Base-by-base conservation (phyloP, 2,888 invertebrate genomes). In the Leptinotarsa haldemani region DNA sequence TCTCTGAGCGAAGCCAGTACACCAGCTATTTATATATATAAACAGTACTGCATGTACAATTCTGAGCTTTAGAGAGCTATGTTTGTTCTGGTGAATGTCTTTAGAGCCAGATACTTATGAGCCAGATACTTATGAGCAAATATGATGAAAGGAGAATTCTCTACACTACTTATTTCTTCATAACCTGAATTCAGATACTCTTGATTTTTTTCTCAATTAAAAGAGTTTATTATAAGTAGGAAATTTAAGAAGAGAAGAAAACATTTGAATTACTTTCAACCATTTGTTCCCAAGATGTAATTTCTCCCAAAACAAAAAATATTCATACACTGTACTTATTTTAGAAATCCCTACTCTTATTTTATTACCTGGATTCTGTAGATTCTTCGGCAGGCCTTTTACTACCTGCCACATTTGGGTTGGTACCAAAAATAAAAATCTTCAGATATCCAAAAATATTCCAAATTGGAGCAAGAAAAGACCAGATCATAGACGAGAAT, bases 391-490 rank as follows among this genome's bases (percentile, higher is more conserved):
- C 63, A 9, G 74, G 70, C 22, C 67, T 72, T 20, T 70, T 77
- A 40, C 63, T 73, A 12, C 86, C 86, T 64, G 87, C 86, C 64
- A 85, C 85, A 18, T 79, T 77, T 7, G 78, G 67, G 48, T 77
- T 71, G 16, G 71, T 56, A 50, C 85, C 85, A 76, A 86, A 86
- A 71, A 91, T 82, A 72, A 89, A 88, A 25, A 85, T 85, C 78
- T 87, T 87, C 48, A 92, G 75, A 79, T 90, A 90, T 73, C 88
- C 88, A 83, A 92, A 87, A 46, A 92, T 85, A 53, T 90, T 88
- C 13, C 92, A 83, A 5, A 94, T 88, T 0, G 92, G 91, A 4
- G 92, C 86, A 25, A 94, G 83, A 2, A 93, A 80, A 0, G 90
- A 86, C 84, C 92, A 90, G 78, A 94, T 85, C 15, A 94, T 84